Evolutionary conservation across 2,888 invertebrate genomes (phyloP).

Genomic region (Hydroisotoma schaefferi): DNA sequence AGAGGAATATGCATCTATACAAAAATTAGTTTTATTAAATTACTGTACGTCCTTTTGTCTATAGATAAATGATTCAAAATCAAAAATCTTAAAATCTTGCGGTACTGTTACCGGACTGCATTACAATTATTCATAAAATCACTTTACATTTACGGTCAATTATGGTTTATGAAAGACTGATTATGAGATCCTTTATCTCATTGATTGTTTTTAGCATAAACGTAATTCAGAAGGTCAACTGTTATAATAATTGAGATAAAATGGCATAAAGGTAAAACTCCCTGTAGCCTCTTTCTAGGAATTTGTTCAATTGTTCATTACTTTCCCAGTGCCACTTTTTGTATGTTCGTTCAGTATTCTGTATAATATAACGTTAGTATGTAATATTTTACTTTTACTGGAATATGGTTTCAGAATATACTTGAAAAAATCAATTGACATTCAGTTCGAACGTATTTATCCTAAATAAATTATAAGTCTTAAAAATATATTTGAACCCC

Average conservation of each 20-base stretch:
- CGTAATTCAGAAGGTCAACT: slow-evolving; percentile 9
- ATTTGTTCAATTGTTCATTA: no score
- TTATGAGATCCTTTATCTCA: slow-evolving; percentile 21
- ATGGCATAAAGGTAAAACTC: no score
- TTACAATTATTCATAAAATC: neutral
- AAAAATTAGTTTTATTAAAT: no score
- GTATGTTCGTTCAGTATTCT: neutral
- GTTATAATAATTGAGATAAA: neutral
- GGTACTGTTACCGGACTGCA: no score
- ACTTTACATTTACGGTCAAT: neutral
- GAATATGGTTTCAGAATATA: neutral
- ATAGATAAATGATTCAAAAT: no score
- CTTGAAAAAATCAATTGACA: no score
- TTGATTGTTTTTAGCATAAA: slow-evolving; percentile 11
- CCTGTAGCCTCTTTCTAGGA: no score
- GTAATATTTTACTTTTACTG: neutral
- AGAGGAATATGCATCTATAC: no score
- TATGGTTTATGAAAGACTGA: slow-evolving; percentile 16
- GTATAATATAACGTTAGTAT: neutral
- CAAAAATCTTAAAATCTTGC: no score
- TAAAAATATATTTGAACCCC: neutral
- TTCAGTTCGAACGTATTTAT: no score
- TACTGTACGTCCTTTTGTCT: no score
- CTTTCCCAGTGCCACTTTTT: no score
- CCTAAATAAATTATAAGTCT: neutral